A percentile compares a stretch with the other conserved stretches of the same genome.
phyloP scores from a whole-genome alignment of 2,888 invertebrate genomes.

The Agriopis aurantiaria region DNA sequence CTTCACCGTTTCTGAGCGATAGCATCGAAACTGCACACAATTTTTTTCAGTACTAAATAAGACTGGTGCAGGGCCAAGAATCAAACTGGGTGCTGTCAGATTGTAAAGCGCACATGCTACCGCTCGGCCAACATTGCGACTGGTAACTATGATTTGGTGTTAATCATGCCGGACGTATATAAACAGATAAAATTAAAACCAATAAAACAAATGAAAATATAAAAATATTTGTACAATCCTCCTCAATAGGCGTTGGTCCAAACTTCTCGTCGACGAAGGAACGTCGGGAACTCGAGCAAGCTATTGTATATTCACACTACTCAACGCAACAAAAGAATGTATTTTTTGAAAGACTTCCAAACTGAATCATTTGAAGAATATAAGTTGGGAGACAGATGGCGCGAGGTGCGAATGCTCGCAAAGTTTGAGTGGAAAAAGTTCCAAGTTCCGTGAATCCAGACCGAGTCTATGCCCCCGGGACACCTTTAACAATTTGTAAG shows the following conservation, averaged over 20 bases:
- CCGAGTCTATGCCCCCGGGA: conserved; percentile 75
- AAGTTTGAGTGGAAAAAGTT: conserved; percentile 85
- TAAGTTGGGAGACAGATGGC: conserved; percentile 78
- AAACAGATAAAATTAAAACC: background rate
- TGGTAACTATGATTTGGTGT: background rate
- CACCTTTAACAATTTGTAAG: conserved; percentile 83
- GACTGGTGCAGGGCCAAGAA: no score
- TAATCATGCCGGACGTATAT: background rate
- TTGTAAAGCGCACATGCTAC: no score
- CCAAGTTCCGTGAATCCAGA: conserved; percentile 66
- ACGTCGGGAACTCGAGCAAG: conserved; percentile 51
- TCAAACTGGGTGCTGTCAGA: no score
- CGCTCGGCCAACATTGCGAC: no score
- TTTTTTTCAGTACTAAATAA: no score
- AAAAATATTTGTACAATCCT: conserved; percentile 48
- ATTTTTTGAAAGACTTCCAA: conserved; percentile 78
- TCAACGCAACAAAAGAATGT: conserved; percentile 78
- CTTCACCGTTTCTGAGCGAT: no score
- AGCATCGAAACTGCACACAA: no score
- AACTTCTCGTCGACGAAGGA: conserved; percentile 58
- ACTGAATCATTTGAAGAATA: conserved; percentile 85
- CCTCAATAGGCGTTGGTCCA: conserved; percentile 52
- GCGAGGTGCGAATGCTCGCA: conserved; percentile 78
- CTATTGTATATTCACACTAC: conserved; percentile 77
- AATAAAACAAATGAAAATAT: conserved; percentile 42